phyloP scores from a whole-genome alignment of 2,797 vertebrate genomes.

The Sebastes trivittatus region DNA sequence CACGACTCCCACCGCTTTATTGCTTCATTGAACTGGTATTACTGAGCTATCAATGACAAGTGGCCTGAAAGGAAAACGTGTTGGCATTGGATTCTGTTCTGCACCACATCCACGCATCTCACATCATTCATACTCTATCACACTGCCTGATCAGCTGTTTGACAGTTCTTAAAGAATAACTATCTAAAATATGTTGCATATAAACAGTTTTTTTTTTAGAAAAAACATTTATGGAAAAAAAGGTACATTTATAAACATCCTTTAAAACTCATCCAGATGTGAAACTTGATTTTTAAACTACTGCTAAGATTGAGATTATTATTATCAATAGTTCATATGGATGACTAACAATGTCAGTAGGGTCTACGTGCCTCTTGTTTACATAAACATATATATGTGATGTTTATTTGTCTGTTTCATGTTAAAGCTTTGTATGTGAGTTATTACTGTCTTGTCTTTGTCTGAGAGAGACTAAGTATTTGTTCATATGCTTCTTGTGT shows the following conservation, averaged over 20 bases:
- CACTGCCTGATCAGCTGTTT: conserved; percentile 28
- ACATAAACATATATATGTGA: conserved; percentile 70
- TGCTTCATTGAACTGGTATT: conserved; percentile 52
- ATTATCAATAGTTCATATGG: conserved; percentile 52
- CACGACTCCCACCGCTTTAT: conserved; percentile 2
- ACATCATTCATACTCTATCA: conserved; percentile 65
- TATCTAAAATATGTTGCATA: conserved; percentile 7
- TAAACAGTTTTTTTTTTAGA: conserved; percentile 2
- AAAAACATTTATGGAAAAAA: not conserved
- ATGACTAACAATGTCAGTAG: conserved; percentile 72
- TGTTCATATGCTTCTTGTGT: conserved; percentile 55
- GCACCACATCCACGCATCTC: conserved; percentile 69
- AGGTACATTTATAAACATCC: conserved; percentile 2
- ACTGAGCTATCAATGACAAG: conserved; percentile 35
- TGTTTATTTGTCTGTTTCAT: conserved; percentile 50
- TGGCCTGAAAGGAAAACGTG: conserved; percentile 55
- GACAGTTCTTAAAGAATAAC: not conserved
- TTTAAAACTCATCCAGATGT: conserved; percentile 23
- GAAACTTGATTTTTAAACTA: conserved; percentile 3
- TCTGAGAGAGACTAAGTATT: conserved; percentile 36
- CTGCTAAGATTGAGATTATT: not conserved
- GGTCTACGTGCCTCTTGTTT: conserved; percentile 67
- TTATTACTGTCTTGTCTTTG: conserved; percentile 50
- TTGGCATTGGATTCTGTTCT: conserved; percentile 74
- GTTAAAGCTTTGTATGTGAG: conserved; percentile 55